Percentiles rank a stretch among this genome's conserved stretches.
Conservation (phyloP, 1,140 invertebrate genomes). For the Drosophila sechellia region DNA sequence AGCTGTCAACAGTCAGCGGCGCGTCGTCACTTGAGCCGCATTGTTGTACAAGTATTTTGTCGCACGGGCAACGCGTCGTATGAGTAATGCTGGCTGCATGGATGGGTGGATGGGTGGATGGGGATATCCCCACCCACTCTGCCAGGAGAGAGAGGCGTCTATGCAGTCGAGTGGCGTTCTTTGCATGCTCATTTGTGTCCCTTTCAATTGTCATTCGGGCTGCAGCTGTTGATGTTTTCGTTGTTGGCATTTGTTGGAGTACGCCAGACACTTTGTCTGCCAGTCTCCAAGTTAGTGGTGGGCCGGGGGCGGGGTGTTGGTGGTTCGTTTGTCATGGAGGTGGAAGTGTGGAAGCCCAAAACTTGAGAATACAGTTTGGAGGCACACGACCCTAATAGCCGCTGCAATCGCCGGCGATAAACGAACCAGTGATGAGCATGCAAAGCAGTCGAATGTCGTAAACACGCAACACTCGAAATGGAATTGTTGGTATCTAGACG, state of each 20-base stretch:
- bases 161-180: constrained; percentile 66
- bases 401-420: constrained; percentile 51
- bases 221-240: constrained; percentile 36
- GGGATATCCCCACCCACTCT: not conserved
- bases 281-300: not conserved
- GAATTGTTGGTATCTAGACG: constrained; percentile 22
- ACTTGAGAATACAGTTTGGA: constrained; percentile 31
- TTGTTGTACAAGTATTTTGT: constrained; percentile 50
- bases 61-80: constrained; percentile 51
- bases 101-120: constrained; percentile 15
- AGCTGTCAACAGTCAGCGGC: constrained; percentile 64
- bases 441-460: constrained; percentile 13
- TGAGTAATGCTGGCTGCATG: constrained; percentile 49
- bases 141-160: constrained; percentile 7
- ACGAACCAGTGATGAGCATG: constrained; percentile 41
- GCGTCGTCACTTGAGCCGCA: constrained; percentile 73
- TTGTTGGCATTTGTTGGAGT: constrained; percentile 44
- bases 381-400: constrained; percentile 40
- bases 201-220: constrained; percentile 71
- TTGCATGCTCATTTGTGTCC: constrained; percentile 81
- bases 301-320: too few species aligned
- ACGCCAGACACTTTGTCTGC: constrained; percentile 63
- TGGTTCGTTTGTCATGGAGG: not conserved
- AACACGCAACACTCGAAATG: constrained; percentile 42
- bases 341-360: constrained; percentile 46